Evolutionary conservation across 2,888 invertebrate species (phyloP), one percentile per base, ranked within the genome.

Genomic region (Drosophila cognata): DNA sequence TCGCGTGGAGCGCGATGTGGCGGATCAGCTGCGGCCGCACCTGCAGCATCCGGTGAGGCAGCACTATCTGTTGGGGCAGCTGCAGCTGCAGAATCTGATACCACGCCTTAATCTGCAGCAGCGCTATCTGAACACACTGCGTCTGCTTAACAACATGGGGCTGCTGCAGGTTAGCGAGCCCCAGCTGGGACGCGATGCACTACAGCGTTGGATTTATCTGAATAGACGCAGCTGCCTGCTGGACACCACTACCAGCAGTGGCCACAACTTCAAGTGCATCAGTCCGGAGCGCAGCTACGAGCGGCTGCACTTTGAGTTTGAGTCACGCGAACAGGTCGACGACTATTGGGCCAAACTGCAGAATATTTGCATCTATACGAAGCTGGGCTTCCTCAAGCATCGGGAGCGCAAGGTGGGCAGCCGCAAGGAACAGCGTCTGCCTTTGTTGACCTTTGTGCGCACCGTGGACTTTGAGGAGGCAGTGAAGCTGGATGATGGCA

Each of bases 161-260:
- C 91, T 97, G 16, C 77, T 96, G 13, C 96, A 97, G 83, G 95
- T 96, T 1, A 81, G 96, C 0, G 95, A 95, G 0, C 94, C 95
- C 0, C 71, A 83, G 70, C 93, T 94, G 56, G 92, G 94, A 36
- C 95, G 96, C 82, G 95, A 96, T 62, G 71, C 84, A 0, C 79
- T 96, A 95, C 87, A 96, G 95, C 89, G 95, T 95, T 94, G 94
- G 95, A n/a, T 97, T 7, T 97, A 95, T 85, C 66, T 97, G 0
- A 97, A 97, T 91, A 94, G 94, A 4, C 94, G 93, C 29, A 95
- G 95, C 0, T 93, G 94, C 43, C 80, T 97, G 5, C 88, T 95
- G 65, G 96, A 97, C 87, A 97, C 97, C 0, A 95, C 94, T 0
- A 93, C 94, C 0, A 95, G 96, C 0, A 95, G 95, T 0, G 93